These are phyloP conservation scores for Gallinago jamesoni DNA, from an alignment of 2,113 vertebrate species.

Conservation along the genomic window DNA sequence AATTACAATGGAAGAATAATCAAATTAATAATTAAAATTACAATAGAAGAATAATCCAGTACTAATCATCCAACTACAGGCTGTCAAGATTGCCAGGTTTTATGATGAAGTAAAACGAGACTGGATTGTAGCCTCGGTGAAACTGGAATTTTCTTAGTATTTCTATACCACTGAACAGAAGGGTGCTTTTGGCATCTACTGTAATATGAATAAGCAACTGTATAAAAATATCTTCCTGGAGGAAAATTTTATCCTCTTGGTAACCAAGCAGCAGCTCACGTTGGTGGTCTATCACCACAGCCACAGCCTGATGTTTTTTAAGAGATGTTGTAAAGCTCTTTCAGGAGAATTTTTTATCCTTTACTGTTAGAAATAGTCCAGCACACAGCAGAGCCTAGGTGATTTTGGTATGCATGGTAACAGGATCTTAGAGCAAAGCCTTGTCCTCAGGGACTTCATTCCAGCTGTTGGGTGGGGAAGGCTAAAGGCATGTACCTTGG, in stretches of 20 bases:
- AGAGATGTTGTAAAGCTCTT: constrained; percentile 4
- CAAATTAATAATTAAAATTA: constrained; percentile 6
- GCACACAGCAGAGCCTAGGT: neutral
- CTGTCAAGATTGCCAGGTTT: neutral
- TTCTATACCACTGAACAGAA: constrained; percentile 9
- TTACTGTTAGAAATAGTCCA: neutral
- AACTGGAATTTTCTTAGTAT: neutral
- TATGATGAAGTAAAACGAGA: neutral
- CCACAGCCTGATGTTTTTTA: neutral
- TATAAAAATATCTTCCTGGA: constrained; percentile 50
- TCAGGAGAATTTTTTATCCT: neutral
- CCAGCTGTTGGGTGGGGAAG: neutral
- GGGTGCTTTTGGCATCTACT: constrained; percentile 17
- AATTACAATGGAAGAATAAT: neutral
- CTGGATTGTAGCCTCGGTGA: neutral
- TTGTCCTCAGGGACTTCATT: neutral
- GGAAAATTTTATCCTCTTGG: constrained; percentile 26
- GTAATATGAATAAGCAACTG: constrained; percentile 52
- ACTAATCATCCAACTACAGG: neutral
- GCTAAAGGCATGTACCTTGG: neutral
- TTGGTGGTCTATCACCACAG: constrained; percentile 38
- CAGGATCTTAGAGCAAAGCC: neutral
- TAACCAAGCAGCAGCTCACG: constrained; percentile 48
- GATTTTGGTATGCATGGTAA: neutral
- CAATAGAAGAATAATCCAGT: neutral